Evolutionary conservation across 1,140 invertebrate species (phyloP).

Genomic region (Trypoxylus dichotomus): DNA sequence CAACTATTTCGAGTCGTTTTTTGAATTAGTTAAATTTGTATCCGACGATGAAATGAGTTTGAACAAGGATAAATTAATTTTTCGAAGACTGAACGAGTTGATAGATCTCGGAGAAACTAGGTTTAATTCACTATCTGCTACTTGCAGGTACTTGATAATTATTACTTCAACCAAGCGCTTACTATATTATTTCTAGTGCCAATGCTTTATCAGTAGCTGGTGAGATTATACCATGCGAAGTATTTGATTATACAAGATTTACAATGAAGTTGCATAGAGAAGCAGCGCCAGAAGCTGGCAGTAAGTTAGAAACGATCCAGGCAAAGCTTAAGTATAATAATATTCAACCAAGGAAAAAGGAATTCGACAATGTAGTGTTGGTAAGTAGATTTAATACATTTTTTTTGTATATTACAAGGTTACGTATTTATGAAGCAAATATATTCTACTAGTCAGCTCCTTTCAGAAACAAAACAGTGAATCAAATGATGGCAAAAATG

Average conservation of each 20-base stretch:
- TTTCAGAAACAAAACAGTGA: neutral
- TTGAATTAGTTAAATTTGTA: neutral
- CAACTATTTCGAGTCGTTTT: slow-evolving; percentile 38
- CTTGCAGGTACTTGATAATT: neutral
- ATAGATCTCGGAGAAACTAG: slow-evolving; percentile 28
- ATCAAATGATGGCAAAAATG: slow-evolving; percentile 28
- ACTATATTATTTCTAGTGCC: slow-evolving; percentile 34
- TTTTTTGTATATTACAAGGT: too few species aligned
- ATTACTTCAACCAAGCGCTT: neutral
- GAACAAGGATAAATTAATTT: slow-evolving; percentile 26
- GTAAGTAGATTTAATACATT: neutral
- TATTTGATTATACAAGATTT: slow-evolving; percentile 25
- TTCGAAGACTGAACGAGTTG: slow-evolving; percentile 30
- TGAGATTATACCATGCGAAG: slow-evolving; percentile 25
- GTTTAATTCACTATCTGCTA: neutral
- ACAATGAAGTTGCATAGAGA: slow-evolving; percentile 4
- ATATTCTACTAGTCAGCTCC: neutral
- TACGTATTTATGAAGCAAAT: too few species aligned
- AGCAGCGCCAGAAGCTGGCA: slow-evolving; percentile 3
- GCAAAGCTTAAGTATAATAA: neutral
- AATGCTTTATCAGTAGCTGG: slow-evolving; percentile 34
- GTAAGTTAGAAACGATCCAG: neutral
- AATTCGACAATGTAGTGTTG: slow-evolving; percentile 2
- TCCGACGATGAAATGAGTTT: slow-evolving; percentile 1
- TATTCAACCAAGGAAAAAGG: neutral